Base-by-base conservation (phyloP, 2,888 invertebrate species). In the Orthosia incerta region DNA sequence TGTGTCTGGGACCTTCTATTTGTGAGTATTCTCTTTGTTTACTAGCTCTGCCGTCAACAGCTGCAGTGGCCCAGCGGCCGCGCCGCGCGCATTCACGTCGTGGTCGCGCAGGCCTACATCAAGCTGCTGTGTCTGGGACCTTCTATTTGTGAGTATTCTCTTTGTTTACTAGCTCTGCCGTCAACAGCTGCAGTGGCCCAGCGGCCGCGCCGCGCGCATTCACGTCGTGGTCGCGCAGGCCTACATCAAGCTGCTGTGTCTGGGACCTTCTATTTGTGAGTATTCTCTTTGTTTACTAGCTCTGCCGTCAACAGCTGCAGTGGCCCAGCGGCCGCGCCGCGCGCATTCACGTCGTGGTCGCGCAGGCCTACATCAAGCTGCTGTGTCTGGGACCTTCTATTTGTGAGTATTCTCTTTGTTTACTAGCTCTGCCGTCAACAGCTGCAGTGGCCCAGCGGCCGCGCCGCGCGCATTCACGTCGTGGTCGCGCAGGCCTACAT, bases 1-100 rank as follows among this genome's bases (percentile, higher is more conserved):
- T 96, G 50, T 95, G 95, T 86, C 92, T 91, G 16, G 96, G 96
- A n/a, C 95, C 95, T 3, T 94, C 94, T 12, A 82, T 91, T 0
- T 93, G 95, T 96, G n/a, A 92, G 92, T 91, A 20, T 12, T 55
- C 12, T 46, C 3, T 3, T 39, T 9, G 39, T 39, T 39, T 39
- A 39, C 39, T 39, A 9, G 39, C 39, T n/a, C n/a, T n/a, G n/a
- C n/a, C n/a, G n/a, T n/a, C n/a, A n/a, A n/a, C 91, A 97, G 60
- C 97, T 99, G 64, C 97, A 97, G 86, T 99, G 98, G 98, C 96
- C 97, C 26, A 97, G 97, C 66, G 98, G 98, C 0, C 97, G 93
- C 3, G 75, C 97, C 81, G 98, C 98, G 82, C 97, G 97, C 1
- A 96, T 98, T 95, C 98, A 98, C 93, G 97, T 98, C 74, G 94